phyloP scores from a whole-genome alignment of 2,113 vertebrate genomes.

The Neoarius graeffei region DNA sequence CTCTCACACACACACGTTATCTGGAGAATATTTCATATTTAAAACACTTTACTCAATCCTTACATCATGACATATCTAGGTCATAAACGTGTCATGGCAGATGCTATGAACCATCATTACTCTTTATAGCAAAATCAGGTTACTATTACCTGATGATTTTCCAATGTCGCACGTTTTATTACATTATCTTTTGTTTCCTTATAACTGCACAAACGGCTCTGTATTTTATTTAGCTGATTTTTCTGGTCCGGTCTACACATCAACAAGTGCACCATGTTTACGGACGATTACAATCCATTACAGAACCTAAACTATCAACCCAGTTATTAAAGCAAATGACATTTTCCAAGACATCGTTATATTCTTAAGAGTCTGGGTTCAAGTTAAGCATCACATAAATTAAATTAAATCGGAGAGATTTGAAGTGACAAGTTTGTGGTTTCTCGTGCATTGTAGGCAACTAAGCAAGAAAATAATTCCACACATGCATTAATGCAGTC shows the following conservation, averaged over 20 bases:
- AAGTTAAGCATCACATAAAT: not conserved
- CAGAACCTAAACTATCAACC: not conserved
- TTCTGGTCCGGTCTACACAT: not conserved
- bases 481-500: not conserved
- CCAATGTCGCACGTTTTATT: not conserved
- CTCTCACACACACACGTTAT: too few relatives aligned
- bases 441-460: not conserved
- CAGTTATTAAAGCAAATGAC: not conserved
- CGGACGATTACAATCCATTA: not conserved
- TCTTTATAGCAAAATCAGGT: not conserved
- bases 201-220: not conserved
- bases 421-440: not conserved
- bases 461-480: not conserved
- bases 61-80: not conserved
- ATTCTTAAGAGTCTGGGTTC: not conserved
- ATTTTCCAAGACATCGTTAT: not conserved
- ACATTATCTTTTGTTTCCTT: not conserved
- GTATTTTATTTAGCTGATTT: not conserved
- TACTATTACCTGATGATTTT: not conserved
- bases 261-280: not conserved
- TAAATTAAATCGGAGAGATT: not conserved
- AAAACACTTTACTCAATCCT: not conserved
- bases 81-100: not conserved
- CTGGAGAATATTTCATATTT: not conserved
- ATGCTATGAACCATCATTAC: not conserved